Conservation (phyloP, 2,797 vertebrate species). For the Arvicola amphibius region DNA sequence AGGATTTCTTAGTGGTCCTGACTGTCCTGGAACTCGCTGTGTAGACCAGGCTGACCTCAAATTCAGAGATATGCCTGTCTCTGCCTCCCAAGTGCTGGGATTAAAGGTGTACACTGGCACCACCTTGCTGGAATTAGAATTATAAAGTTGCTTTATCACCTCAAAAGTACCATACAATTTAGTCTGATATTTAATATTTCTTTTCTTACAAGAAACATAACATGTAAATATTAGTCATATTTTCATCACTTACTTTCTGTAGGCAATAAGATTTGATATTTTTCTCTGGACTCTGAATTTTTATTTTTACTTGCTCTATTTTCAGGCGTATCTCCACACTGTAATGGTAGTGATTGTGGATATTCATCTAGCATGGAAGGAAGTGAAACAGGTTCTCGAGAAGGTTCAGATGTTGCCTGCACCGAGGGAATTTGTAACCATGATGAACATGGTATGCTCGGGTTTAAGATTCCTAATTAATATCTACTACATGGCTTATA, state of each 20-base stretch:
- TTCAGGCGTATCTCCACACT: slow-evolving; percentile 92
- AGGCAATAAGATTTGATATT: slow-evolving; percentile 32
- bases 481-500: background rate
- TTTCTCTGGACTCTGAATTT: background rate
- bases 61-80: background rate
- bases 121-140: slow-evolving; percentile 1
- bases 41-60: background rate
- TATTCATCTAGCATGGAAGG: slow-evolving; percentile 98
- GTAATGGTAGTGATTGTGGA: slow-evolving; percentile 95
- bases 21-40: background rate
- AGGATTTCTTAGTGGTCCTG: background rate
- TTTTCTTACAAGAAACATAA: background rate
- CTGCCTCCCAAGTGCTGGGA: background rate
- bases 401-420: slow-evolving; percentile 96
- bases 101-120: background rate
- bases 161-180: slow-evolving; percentile 26
- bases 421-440: slow-evolving; percentile 98
- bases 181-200: slow-evolving; percentile 45
- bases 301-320: slow-evolving; percentile 48
- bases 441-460: slow-evolving; percentile 92
- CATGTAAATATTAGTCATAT: background rate
- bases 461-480: background rate
- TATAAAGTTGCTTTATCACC: slow-evolving; percentile 47
- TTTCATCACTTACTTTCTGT: slow-evolving; percentile 39
- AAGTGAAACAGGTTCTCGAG: slow-evolving; percentile 94